Conservation (phyloP, 1,140 invertebrate genomes). For the Orussus abietinus region DNA sequence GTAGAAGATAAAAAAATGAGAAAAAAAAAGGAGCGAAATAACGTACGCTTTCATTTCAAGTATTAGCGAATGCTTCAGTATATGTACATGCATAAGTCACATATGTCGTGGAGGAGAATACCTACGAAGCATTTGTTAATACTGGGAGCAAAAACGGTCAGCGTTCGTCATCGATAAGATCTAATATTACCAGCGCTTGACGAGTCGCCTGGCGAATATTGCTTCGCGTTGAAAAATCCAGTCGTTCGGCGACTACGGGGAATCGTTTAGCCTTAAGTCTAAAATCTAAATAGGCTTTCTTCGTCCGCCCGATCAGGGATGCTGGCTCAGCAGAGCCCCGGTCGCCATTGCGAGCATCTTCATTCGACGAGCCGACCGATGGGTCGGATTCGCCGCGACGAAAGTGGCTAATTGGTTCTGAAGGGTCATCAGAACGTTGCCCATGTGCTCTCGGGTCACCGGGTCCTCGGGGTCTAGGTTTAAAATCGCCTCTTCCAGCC, state of each 20-base stretch:
- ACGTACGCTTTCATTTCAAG: no score
- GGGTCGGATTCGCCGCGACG: constrained; percentile 64
- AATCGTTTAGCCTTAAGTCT: constrained; percentile 23
- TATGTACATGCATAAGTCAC: no score
- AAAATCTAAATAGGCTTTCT: constrained; percentile 13
- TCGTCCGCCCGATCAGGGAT: constrained; percentile 27
- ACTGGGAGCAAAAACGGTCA: no score
- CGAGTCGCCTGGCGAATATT: constrained; percentile 21
- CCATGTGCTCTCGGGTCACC: constrained; percentile 78
- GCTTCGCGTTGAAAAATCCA: constrained; percentile 16
- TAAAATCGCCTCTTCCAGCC: constrained; percentile 82
- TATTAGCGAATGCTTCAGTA: no score
- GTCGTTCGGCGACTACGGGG: constrained; percentile 17
- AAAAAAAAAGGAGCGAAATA: constrained; percentile 7
- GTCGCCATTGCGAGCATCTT: constrained; percentile 79
- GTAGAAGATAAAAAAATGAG: constrained; percentile 18
- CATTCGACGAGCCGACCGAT: constrained; percentile 66
- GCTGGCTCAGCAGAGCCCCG: constrained; percentile 54
- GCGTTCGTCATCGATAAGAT: no score
- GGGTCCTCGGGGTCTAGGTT: constrained; percentile 74
- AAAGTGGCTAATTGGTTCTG: constrained; percentile 70
- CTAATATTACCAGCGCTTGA: constrained; percentile 31
- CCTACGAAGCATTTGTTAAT: no score
- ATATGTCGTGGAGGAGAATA: no score
- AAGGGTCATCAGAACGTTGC: constrained; percentile 71